Evolutionary conservation across 1,140 invertebrate genomes (phyloP).

Genomic region (Anagrus nilaparvatae): DNA sequence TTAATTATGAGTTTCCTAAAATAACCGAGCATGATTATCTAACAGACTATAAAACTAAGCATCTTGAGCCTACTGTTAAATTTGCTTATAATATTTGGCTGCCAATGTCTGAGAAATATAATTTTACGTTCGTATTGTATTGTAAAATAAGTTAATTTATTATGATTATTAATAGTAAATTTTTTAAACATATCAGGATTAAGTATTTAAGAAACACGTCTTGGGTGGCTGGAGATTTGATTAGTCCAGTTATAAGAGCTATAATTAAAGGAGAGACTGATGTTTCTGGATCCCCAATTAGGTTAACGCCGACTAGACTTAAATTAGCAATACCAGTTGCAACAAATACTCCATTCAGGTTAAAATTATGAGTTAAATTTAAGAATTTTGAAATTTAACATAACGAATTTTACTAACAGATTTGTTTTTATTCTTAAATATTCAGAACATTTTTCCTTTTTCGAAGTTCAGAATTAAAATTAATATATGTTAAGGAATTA

Average conservation of each 20-base stretch:
- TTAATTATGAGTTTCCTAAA: too few species aligned
- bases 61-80: too few species aligned
- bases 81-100: neutral
- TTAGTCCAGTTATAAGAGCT: constrained; percentile 6
- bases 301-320: constrained; percentile 1
- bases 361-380: neutral
- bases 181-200: too few species aligned
- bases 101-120: neutral
- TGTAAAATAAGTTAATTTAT: too few species aligned
- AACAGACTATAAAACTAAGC: too few species aligned
- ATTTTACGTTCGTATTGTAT: too few species aligned
- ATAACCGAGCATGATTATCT: too few species aligned
- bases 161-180: too few species aligned
- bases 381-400: too few species aligned
- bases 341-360: neutral
- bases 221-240: neutral
- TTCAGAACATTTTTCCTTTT: constrained; percentile 12
- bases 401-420: too few species aligned
- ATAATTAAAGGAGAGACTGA: neutral
- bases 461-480: constrained; percentile 4
- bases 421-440: too few species aligned
- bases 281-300: constrained; percentile 3
- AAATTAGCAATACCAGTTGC: constrained; percentile 5
- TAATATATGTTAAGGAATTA: constrained; percentile 1
- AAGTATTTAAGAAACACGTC: too few species aligned